A percentile compares a stretch with the other conserved stretches of the same genome.
Conservation (phyloP, 2,888 invertebrate genomes). For the Eutolmus rufibarbis region DNA sequence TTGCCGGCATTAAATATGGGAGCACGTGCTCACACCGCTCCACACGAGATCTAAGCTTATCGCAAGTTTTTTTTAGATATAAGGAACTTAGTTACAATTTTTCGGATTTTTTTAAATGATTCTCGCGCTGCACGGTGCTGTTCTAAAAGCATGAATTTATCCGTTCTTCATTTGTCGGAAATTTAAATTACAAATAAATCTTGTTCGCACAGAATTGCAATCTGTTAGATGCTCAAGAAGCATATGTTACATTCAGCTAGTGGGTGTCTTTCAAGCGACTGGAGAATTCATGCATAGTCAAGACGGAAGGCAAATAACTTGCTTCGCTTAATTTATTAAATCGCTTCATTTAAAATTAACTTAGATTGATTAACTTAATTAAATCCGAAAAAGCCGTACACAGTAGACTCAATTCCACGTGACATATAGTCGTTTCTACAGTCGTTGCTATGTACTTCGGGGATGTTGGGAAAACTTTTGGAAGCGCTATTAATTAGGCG, state of each 20-base stretch:
- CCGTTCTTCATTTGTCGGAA: background rate
- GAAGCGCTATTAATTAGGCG: background rate
- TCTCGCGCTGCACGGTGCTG: background rate
- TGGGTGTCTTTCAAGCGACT: background rate
- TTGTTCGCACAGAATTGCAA: background rate
- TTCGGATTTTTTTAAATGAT: background rate
- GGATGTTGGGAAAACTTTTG: background rate
- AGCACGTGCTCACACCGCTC: constrained; percentile 12
- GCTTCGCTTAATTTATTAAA: constrained; percentile 3
- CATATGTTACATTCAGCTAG: background rate
- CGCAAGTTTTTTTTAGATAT: background rate
- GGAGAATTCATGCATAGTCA: background rate
- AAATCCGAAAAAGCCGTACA: background rate
- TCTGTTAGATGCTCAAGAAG: background rate
- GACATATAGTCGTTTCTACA: background rate
- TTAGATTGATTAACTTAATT: background rate
- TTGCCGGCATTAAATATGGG: constrained; percentile 45
- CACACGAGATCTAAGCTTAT: background rate
- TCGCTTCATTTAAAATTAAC: constrained; percentile 14
- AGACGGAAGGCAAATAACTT: background rate
- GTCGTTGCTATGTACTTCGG: background rate
- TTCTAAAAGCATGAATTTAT: background rate
- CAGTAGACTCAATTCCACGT: background rate
- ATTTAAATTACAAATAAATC: constrained; percentile 31
- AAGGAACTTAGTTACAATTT: background rate